Conservation (phyloP, 2,113 vertebrate genomes). For the Aspiorhynchus laticeps region DNA sequence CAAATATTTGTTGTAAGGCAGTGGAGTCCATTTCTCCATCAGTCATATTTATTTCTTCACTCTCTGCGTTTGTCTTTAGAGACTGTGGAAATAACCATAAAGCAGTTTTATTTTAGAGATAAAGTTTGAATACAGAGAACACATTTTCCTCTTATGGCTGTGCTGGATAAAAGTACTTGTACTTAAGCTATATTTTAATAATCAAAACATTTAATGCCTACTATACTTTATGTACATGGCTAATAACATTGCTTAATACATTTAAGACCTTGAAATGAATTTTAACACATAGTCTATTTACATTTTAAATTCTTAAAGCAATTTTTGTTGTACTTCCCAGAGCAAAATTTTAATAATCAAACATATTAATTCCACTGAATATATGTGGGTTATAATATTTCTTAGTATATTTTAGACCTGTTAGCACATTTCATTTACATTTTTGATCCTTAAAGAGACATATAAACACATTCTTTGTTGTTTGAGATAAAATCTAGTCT, state of each 20-base stretch:
- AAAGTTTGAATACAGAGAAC: neutral
- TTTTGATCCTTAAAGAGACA: slow-evolving; percentile 27
- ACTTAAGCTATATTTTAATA: neutral
- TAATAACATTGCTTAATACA: neutral
- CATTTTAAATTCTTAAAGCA: neutral
- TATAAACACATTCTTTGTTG: slow-evolving; percentile 38
- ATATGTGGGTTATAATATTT: neutral
- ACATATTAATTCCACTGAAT: neutral
- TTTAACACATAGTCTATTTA: neutral
- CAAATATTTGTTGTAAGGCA: slow-evolving; percentile 45
- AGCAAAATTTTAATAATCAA: neutral
- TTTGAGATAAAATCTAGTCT: slow-evolving; percentile 41
- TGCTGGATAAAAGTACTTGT: neutral
- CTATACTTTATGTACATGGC: neutral
- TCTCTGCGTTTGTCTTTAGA: slow-evolving; percentile 1
- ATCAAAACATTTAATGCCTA: neutral
- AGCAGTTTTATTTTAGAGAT: slow-evolving; percentile 20
- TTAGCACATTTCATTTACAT: slow-evolving; percentile 46
- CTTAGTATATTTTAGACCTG: neutral
- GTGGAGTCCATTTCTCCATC: slow-evolving; percentile 27
- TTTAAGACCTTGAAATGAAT: neutral
- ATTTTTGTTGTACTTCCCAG: neutral
- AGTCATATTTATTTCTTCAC: slow-evolving; percentile 29
- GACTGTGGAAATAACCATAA: neutral
- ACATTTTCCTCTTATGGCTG: slow-evolving; percentile 5